Base-by-base conservation (phyloP, 2,113 vertebrate species). In the Scomber scombrus region DNA sequence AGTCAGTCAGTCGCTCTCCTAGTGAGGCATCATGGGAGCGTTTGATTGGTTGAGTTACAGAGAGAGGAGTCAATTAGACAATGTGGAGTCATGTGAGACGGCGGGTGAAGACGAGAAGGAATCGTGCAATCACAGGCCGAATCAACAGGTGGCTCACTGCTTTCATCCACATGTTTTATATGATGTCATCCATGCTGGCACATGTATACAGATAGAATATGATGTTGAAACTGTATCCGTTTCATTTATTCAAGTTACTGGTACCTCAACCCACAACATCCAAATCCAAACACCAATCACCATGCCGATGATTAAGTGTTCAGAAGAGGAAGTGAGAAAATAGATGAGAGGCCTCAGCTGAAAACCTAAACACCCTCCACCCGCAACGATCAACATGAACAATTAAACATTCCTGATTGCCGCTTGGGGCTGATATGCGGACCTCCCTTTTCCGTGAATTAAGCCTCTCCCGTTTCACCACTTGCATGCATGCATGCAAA, bases 21-120 rank as follows among this genome's bases (percentile, higher is more conserved):
- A 14, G 77, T 43, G 70, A 86, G 87, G 85, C 84, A 90, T 85
- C 90, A 69, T 88, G 84, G 84, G 92, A 91, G 91, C 64, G 3
- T 90, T 93, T 92, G 89, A 90, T 88, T 93, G 90, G 85, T 49
- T 78, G 75, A 87, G 82, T 84, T 82, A 71, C 82, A 79, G 69
- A 75, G 84, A 84, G 77, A 54, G 69, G 45, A 90, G 88, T 93
- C 86, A 86, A 87, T 94, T 92, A 93, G 90, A 89, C 86, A 82
- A 66, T 7, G 56, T 82, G 86, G 88, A 92, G 90, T 89, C 89
- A 90, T 86, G 77, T 82, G 81, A 90, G 88, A 76, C 7, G 66
- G 49, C 19, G 31, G 40, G 66, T 21, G 50, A 64, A 40, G 72
- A 71, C 51, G 64, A 71, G 57, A 71, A 61, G 52, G 45, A 54